These are phyloP conservation scores for Karalla daura DNA, from an alignment of 2,797 vertebrate genomes.

Conservation along the genomic window DNA sequence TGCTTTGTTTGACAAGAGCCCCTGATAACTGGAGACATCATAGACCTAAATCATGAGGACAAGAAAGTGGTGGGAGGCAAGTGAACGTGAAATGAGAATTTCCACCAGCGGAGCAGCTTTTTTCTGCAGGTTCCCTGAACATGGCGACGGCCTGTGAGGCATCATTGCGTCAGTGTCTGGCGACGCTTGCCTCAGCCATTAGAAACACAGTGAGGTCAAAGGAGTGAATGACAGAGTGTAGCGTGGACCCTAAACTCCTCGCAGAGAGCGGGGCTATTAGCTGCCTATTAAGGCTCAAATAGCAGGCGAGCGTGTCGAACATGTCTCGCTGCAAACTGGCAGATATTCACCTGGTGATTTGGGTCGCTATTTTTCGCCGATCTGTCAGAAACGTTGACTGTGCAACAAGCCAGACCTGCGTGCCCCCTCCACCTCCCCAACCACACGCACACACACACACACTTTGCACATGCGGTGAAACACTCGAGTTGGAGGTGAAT, in stretches of 20 bases:
- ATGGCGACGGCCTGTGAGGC: slow-evolving; percentile 56
- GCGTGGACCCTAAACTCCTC: slow-evolving; percentile 63
- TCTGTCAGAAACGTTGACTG: slow-evolving; percentile 61
- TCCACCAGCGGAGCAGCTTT: slow-evolving; percentile 32
- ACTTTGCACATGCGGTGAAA: not conserved
- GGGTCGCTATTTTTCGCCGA: slow-evolving; percentile 47
- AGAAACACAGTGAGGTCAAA: slow-evolving; percentile 75
- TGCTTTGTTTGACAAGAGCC: slow-evolving; percentile 36
- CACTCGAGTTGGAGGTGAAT: slow-evolving; percentile 31
- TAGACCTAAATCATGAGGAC: slow-evolving; percentile 45
- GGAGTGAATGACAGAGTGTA: slow-evolving; percentile 64
- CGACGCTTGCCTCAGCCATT: slow-evolving; percentile 59
- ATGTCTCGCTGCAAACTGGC: slow-evolving; percentile 49
- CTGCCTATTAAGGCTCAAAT: slow-evolving; percentile 58
- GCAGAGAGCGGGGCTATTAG: slow-evolving; percentile 67
- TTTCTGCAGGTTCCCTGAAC: slow-evolving; percentile 46
- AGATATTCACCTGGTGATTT: slow-evolving; percentile 63
- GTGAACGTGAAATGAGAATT: slow-evolving; percentile 53
- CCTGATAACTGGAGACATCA: slow-evolving; percentile 63
- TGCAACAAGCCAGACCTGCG: slow-evolving; percentile 65
- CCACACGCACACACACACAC: no score
- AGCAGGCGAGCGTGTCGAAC: slow-evolving; percentile 47
- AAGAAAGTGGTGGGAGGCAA: slow-evolving; percentile 25
- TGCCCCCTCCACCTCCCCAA: no score
- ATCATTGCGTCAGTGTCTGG: slow-evolving; percentile 71